phyloP scores from a whole-genome alignment of 2,113 vertebrate species.

The Hepsetus odoe region DNA sequence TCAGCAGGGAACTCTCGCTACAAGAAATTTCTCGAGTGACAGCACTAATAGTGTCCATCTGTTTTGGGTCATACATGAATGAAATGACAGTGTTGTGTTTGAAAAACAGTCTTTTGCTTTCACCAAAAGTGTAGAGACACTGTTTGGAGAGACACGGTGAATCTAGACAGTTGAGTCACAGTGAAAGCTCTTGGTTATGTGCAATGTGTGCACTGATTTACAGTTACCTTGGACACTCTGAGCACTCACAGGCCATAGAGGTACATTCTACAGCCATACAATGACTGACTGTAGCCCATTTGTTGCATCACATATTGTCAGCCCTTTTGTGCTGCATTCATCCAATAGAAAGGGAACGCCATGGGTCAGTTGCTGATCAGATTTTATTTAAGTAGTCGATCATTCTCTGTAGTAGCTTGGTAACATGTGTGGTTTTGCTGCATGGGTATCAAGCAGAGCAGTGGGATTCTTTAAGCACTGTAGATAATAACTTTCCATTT shows the following conservation, averaged over 20 bases:
- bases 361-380: too few species aligned
- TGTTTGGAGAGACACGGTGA: neutral
- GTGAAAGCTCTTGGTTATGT: neutral
- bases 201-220: neutral
- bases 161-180: neutral
- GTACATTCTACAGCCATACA: neutral
- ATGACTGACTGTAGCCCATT: neutral
- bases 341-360: neutral
- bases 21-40: neutral
- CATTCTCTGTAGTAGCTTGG: neutral
- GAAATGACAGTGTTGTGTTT: too few species aligned
- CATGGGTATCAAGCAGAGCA: neutral
- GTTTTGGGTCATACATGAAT: neutral
- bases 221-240: too few species aligned
- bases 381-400: too few species aligned
- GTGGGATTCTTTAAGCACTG: neutral
- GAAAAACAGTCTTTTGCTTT: neutral
- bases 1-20: neutral
- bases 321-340: neutral
- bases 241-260: too few species aligned
- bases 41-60: neutral
- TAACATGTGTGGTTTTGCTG: neutral
- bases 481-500: too few species aligned
- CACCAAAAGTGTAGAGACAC: neutral
- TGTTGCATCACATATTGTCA: neutral